These are phyloP conservation scores for Mactra quadrangularis DNA, from an alignment of 1,140 invertebrate genomes.

Conservation along the genomic window DNA sequence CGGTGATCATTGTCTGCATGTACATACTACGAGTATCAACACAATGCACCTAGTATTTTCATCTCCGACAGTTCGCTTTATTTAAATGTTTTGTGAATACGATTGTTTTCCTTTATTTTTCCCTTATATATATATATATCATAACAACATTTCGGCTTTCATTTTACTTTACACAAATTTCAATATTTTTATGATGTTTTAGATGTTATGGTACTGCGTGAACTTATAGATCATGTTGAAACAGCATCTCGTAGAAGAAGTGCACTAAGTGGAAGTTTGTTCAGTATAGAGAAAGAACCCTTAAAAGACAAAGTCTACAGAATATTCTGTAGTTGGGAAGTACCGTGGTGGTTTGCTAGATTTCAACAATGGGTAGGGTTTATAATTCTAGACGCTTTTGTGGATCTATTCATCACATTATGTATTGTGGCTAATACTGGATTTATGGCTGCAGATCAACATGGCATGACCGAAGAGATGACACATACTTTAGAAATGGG, in stretches of 20 bases:
- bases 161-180: too few species aligned
- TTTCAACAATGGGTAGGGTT: constrained; percentile 95
- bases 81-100: too few species aligned
- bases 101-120: too few species aligned
- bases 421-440: constrained; percentile 99
- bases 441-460: constrained; percentile 99
- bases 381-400: constrained; percentile 98
- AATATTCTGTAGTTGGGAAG: constrained; percentile 98
- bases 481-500: constrained; percentile 93
- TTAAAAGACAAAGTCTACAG: constrained; percentile 87
- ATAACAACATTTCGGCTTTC: too few species aligned
- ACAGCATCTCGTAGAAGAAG: constrained; percentile 45
- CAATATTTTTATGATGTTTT: constrained; percentile 47
- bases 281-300: constrained; percentile 69
- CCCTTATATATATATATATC: too few species aligned
- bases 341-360: constrained; percentile 95
- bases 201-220: constrained; percentile 99
- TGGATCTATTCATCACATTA: constrained; percentile 98
- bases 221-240: constrained; percentile 95
- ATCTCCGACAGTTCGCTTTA: too few species aligned
- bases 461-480: constrained; percentile 89
- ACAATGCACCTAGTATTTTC: too few species aligned
- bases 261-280: constrained; percentile 47
- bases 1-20: too few species aligned
- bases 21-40: too few species aligned